Conservation (phyloP, 1,140 invertebrate species). For the Rhynchophorus ferrugineus region DNA sequence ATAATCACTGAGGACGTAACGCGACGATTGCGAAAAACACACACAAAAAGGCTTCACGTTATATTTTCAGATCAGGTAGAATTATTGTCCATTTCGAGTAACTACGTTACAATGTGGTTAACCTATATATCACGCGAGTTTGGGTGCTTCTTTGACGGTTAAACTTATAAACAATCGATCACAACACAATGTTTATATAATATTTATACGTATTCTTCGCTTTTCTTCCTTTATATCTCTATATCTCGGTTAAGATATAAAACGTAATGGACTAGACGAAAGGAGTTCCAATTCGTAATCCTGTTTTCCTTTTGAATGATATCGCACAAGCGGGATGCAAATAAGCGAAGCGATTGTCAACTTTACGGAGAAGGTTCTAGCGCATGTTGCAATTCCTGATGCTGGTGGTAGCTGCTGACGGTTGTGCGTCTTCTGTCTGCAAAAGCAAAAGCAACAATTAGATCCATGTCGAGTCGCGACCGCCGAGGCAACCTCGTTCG, state of each 20-base stretch:
- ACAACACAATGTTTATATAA: constrained; percentile 15
- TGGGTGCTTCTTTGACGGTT: constrained; percentile 14
- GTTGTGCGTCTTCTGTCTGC: constrained; percentile 24
- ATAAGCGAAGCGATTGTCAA: constrained; percentile 38
- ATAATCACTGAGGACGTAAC: constrained; percentile 26
- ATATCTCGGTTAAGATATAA: no score
- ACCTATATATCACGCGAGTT: constrained; percentile 7
- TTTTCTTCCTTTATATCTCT: constrained; percentile 4
- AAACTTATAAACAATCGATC: constrained; percentile 27
- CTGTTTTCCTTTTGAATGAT: no score
- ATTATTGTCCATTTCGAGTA: constrained; percentile 36
- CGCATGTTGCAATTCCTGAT: constrained; percentile 37
- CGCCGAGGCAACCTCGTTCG: neutral
- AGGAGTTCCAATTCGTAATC: no score
- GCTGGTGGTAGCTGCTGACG: constrained; percentile 24
- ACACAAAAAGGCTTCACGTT: constrained; percentile 7
- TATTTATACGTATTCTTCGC: constrained; percentile 13
- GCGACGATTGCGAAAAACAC: constrained; percentile 15
- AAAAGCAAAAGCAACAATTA: constrained; percentile 26
- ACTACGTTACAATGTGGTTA: constrained; percentile 15
- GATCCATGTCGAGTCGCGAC: neutral
- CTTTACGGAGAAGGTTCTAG: constrained; percentile 28
- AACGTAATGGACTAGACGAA: no score
- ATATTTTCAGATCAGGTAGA: constrained; percentile 28
- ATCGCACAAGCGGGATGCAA: constrained; percentile 36